Base-by-base conservation (phyloP, 2,797 vertebrate species). In the Hirundo rustica region DNA sequence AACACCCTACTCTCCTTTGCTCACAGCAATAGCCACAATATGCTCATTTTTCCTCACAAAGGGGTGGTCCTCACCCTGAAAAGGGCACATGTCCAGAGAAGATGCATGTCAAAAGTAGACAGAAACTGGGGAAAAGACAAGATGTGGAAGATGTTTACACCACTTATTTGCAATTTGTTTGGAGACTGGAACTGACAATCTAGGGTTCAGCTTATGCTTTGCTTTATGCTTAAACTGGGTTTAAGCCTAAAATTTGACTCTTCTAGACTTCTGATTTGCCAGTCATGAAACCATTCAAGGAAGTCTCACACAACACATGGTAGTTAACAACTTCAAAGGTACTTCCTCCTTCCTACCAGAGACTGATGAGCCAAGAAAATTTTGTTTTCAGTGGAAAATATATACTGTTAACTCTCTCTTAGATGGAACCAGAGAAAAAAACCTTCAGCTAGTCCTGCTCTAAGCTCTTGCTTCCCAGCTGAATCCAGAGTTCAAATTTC, bases 31-130 rank as follows among this genome's bases (percentile, higher is more conserved):
- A 84, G 15, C 36, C 26, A 42, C 7, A 14, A 26, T 9, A 15
- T 16, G 27, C 8, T 91, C 16, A 23, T 55, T 84, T 62, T 71
- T 72, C 30, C 11, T 8, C 8, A 23, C 22, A 58, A 48, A 83
- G 10, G 17, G 11, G 12, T n/a, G 45, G 17, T n/a, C 22, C 7
- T 85, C 4, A 1, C 8, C n/a, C 18, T 62, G 51, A 48, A 44
- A 25, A 72, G 5, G 23, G 85, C 40, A 26, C 10, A 0, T 23
- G 5, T 54, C 29, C 60, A 47, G 16, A 66, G 40, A 5, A 85
- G 30, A 42, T 2, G 9, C 2, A 1, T 29, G 4, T 47, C 40
- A 68, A 48, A 32, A 73, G 27, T 1, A 53, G 22, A 38, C 1
- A 17, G 29, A 77, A 85, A 72, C 1, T 54, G 25, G 2, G 9